Evolutionary conservation across 2,888 invertebrate species (phyloP), one percentile per base, ranked within the genome.

Genomic region (Urechis unicinctus): DNA sequence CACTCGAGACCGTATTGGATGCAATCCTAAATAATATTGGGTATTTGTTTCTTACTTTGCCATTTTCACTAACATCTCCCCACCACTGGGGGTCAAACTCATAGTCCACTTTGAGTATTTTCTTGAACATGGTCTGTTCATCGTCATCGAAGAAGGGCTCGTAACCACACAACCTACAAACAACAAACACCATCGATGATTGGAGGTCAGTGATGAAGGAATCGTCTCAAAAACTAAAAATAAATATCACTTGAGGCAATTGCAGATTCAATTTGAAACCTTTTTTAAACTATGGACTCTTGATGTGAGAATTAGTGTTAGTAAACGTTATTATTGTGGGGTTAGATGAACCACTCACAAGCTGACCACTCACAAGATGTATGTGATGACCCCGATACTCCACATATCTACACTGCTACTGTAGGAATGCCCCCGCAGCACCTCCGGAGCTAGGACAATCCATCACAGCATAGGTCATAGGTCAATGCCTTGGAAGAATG

Each of bases 311-410:
- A n/a, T n/a, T n/a, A n/a, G n/a, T n/a, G n/a, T n/a, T n/a, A n/a
- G n/a, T n/a, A n/a, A n/a, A n/a, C n/a, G n/a, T n/a, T n/a, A n/a
- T n/a, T n/a, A n/a, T n/a, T n/a, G n/a, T n/a, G n/a, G n/a, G n/a
- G n/a, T n/a, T n/a, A n/a, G n/a, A n/a, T n/a, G n/a, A n/a, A n/a
- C n/a, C n/a, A n/a, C n/a, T n/a, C n/a, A n/a, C n/a, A n/a, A n/a
- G n/a, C n/a, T 25, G 5, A 3, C 46, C n/a, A 57, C 74, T 69
- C 64, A 77, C 75, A 77, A 59, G 50, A 77, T 76, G 59, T 73
- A 77, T 4, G 70, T 64, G 31, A 77, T 75, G 49, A 77, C 75
- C 29, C 77, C 77, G 59, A 76, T 64, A 55, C 74, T 72, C 77
- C 77, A 77, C 60, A 76, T 58, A 47, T 77, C 77, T 3, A 74